Percentiles rank a stretch among this genome's conserved stretches.
phyloP scores from a whole-genome alignment of 2,113 vertebrate genomes.

The Entelurus aequoreus region DNA sequence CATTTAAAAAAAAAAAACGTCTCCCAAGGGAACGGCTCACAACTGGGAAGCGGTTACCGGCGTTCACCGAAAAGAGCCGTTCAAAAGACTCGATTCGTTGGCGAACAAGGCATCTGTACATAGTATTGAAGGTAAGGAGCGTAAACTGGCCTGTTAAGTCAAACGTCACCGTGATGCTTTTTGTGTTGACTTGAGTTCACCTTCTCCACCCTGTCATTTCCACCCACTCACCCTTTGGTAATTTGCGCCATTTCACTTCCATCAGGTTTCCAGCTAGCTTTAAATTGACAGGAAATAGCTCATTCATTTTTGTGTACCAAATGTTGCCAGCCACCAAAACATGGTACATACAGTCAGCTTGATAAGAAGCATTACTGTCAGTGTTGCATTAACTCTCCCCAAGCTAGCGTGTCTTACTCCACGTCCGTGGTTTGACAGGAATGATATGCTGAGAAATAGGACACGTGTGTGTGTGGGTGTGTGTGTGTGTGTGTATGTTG shows the following conservation, averaged over 20 bases:
- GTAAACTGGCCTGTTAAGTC: neutral
- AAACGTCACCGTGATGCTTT: neutral
- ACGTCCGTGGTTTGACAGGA: neutral
- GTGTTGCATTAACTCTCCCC: neutral
- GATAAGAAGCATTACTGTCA: conserved; percentile 7
- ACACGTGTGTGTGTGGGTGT: neutral
- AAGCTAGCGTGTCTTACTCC: neutral
- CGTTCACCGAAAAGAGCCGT: no score
- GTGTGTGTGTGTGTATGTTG: conserved; percentile 1
- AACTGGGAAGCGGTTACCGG: no score
- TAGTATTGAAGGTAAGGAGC: no score
- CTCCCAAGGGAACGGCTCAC: no score
- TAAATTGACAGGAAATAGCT: neutral
- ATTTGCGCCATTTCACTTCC: neutral
- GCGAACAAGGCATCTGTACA: no score
- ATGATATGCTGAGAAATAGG: conserved; percentile 6
- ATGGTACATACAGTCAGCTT: neutral
- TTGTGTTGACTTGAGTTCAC: no score
- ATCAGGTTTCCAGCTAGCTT: neutral
- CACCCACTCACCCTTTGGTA: neutral
- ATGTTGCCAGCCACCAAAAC: neutral
- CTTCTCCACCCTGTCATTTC: neutral
- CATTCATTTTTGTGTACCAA: neutral
- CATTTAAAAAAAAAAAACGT: no score
- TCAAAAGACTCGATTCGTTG: no score